Evolutionary conservation across 2,113 vertebrate species (phyloP), one percentile per base, ranked within the genome.

Genomic region (Trachemys scripta): DNA sequence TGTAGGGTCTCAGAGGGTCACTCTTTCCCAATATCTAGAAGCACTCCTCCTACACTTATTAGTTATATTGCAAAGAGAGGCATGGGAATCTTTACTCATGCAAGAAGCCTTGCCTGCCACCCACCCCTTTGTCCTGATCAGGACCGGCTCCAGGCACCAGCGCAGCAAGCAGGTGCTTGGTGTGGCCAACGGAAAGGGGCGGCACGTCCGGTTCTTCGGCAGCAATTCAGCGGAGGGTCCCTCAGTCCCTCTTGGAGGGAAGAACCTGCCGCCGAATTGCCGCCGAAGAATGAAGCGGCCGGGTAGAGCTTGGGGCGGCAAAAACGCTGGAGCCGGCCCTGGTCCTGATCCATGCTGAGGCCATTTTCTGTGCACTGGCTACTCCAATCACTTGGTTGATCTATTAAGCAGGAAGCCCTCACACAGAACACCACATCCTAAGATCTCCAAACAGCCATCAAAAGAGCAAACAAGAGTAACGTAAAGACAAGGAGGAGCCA

Each of bases 291-390:
- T 50, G 50, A 50, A 50, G 14, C 4, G 4, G 50, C 13, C 0
- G 14, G 50, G 13, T 50, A 50, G 50, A 50, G 50, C 14, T 50
- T 14, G 50, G 13, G 50, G 50, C 13, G 13, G 50, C 50, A 50
- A 50, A 50, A 50, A 50, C 50, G 50, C 50, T 50, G 50, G 50
- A 50, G 13, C 4, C 13, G 13, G 13, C 50, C 50, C 50, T 50
- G 13, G 11, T 49, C 49, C 17, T 31, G 29, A 8, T 20, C 29
- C 45, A 78, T 11, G n/a, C 25, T 16, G 51, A 59, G 82, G 78
- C n/a, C 13, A 0, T n/a, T 47, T 20, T 8, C 53, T 20, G 10
- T 9, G 10, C 56, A 6, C 0, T 0, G 25, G 25, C 62, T 65
- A n/a, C 8, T 22, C 69, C 54, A 31, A 17, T 31, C 54, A 62